These are phyloP conservation scores for Eilema caniola DNA, from an alignment of 2,888 invertebrate genomes.

Conservation along the genomic window DNA sequence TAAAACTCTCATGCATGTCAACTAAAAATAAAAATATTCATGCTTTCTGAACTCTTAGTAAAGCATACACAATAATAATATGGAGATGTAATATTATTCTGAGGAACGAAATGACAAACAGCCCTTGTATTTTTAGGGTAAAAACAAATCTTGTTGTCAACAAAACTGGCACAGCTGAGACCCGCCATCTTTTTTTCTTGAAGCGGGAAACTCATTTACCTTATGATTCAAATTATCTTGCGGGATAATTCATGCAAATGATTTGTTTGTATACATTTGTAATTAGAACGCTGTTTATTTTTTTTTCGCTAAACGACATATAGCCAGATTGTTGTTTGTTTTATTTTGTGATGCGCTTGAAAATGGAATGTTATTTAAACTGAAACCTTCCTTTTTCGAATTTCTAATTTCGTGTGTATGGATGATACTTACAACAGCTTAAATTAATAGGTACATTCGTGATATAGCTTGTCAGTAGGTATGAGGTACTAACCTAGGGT, in stretches of 20 bases:
- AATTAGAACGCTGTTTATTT: constrained; percentile 28
- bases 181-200: constrained; percentile 63
- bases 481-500: too few relatives aligned
- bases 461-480: too few relatives aligned
- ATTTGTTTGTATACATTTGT: constrained; percentile 50
- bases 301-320: constrained; percentile 15
- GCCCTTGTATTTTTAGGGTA: constrained; percentile 53
- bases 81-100: constrained; percentile 60
- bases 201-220: constrained; percentile 70
- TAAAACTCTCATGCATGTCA: constrained; percentile 8
- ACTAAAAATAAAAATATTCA: constrained; percentile 32
- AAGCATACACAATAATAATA: constrained; percentile 52
- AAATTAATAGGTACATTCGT: too few relatives aligned
- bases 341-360: background rate
- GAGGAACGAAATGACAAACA: constrained; percentile 68
- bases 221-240: constrained; percentile 69
- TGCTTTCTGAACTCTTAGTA: constrained; percentile 31
- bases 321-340: constrained; percentile 15
- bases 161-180: constrained; percentile 64
- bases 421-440: too few relatives aligned
- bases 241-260: constrained; percentile 59
- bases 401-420: too few relatives aligned
- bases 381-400: too few relatives aligned
- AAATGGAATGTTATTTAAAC: background rate
- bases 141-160: constrained; percentile 78